Conservation (phyloP, 1,140 invertebrate genomes). For the Drosophila novamexicana region DNA sequence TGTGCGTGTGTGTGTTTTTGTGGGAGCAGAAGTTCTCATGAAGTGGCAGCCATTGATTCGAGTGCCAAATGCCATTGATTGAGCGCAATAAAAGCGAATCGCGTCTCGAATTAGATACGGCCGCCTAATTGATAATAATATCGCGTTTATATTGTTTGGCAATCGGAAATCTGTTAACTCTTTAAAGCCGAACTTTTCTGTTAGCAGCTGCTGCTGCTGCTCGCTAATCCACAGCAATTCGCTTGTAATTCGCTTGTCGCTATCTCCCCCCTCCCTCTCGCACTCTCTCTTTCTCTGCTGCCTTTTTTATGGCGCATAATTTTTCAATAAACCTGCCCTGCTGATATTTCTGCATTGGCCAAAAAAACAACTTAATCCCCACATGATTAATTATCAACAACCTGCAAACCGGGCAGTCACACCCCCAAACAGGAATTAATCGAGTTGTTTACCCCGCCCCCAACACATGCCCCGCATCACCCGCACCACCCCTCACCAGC, state of each 20-base stretch:
- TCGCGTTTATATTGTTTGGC: conserved; percentile 52
- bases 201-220: not conserved
- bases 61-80: conserved; percentile 57
- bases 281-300: not conserved
- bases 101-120: conserved; percentile 58
- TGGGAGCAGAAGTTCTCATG: conserved; percentile 73
- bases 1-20: conserved; percentile 12
- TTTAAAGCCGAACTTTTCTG: conserved; percentile 16
- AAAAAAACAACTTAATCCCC: conserved; percentile 67
- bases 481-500: not conserved
- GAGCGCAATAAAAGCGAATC: conserved; percentile 55
- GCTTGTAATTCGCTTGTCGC: not conserved
- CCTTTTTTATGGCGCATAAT: conserved; percentile 56
- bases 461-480: not conserved
- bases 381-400: conserved; percentile 80
- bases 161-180: conserved; percentile 57
- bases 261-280: not conserved
- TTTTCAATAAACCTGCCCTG: conserved; percentile 71
- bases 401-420: conserved; percentile 50
- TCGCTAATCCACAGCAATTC: conserved; percentile 34
- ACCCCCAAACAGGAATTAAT: conserved; percentile 43
- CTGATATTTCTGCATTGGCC: conserved; percentile 63
- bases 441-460: conserved; percentile 27
- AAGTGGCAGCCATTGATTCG: conserved; percentile 68
- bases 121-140: conserved; percentile 77